A percentile compares a stretch with the other conserved stretches of the same genome.
Conservation (phyloP, 2,797 vertebrate genomes). For the Selene dorsalis region DNA sequence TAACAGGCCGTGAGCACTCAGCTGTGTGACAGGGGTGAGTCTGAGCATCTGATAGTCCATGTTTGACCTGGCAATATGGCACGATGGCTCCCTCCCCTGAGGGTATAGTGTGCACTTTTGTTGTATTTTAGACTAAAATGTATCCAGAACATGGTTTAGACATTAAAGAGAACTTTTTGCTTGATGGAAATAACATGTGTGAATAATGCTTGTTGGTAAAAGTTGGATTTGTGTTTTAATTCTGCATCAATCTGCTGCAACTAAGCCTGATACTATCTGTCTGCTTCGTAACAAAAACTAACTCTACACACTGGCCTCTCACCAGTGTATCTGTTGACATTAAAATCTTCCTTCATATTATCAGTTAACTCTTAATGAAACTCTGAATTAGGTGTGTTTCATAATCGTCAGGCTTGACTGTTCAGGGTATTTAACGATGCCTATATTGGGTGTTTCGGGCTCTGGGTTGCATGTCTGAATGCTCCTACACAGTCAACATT, state of each 20-base stretch:
- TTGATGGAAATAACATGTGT: neutral
- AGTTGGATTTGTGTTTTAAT: neutral
- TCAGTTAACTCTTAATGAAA: no score
- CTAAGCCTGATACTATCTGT: conserved; percentile 3
- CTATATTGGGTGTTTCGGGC: neutral
- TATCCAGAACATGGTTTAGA: neutral
- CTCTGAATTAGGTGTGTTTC: no score
- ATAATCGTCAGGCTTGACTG: no score
- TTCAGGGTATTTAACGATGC: neutral
- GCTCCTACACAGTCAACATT: neutral
- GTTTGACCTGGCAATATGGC: neutral
- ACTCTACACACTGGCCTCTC: neutral
- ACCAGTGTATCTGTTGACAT: neutral
- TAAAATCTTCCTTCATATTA: no score
- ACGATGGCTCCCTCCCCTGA: neutral
- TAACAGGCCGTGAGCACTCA: conserved; percentile 27
- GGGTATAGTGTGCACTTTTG: neutral
- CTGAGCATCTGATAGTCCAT: conserved; percentile 19
- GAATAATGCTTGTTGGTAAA: neutral
- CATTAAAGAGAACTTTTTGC: neutral
- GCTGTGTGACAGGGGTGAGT: conserved; percentile 55
- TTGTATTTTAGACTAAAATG: conserved; percentile 6
- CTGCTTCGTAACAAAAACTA: neutral
- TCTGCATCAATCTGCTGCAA: conserved; percentile 1
- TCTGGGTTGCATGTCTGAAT: neutral